Evolutionary conservation across 2,888 invertebrate genomes (phyloP), one percentile per base, ranked within the genome.

Genomic region (Cenopis cana): DNA sequence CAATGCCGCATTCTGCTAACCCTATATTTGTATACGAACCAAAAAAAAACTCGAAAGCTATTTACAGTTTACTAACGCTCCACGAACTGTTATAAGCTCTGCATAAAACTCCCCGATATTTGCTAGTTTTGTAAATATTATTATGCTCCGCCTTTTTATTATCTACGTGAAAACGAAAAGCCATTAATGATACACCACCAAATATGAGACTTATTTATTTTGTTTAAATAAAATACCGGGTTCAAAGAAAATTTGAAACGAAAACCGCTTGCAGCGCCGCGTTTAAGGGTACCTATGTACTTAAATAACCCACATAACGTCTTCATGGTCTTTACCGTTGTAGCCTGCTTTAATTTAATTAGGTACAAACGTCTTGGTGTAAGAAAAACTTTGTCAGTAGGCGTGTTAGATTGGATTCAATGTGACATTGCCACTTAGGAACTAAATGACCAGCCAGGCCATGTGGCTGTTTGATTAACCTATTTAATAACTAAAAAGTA

Each of bases 271-370:
- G 5, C 29, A 17, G 17, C 14, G 62, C 62, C 52, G 50, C 52
- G 14, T 52, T 10, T 4, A 0, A 11, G 20, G 20, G 36, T 64
- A 33, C 33, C 33, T 33, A 52, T n/a, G n/a, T n/a, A 29, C 29
- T 5, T 29, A 52, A 50, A 38, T 52, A 36, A 6, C 14, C 24
- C 11, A 18, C 14, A 61, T 33, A 62, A 50, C 36, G 36, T 64
- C 20, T 62, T 62, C 50, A 20, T 18, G 17, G 18, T 49, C 5
- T 61, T 61, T 18, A 12, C 24, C 36, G 20, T 52, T 64, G 18
- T 20, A 12, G 20, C 62, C 3, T 2, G 38, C 12, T 3, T 38
- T 41, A 41, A 12, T 14, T 41, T 41, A 41, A 14, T 41, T 14
- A n/a, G 6, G 6, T n/a, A 46, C 46, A n/a, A n/a, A 8, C 12